Base-by-base conservation (phyloP, 2,888 invertebrate species). In the Dyspetes luteomarginatus region DNA sequence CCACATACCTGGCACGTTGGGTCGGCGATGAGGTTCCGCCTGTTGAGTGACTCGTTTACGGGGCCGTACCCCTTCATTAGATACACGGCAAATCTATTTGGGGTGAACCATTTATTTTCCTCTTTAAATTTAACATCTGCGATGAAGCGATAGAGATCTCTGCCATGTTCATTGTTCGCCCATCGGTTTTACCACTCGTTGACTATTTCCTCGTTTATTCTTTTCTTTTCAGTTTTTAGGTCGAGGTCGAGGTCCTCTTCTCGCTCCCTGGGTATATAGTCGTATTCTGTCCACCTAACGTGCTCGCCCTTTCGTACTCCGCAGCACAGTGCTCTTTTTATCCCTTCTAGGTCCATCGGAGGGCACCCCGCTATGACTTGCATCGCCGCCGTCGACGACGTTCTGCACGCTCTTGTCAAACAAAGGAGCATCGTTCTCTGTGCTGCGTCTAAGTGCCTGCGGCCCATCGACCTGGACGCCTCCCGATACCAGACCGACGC, bases 401-500 rank as follows among this genome's bases (percentile, higher is more conserved):
- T 56, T 12, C 68, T 24, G 17, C 55, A 69, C 0, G 68, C 43
- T 3, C 43, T 55, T 4, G 68, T 69, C 5, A 69, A 24, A 0
- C 17, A n/a, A 0, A 75, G 36, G 26, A 67, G 43, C 0, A 43
- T 55, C 17, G 22, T 3, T 7, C 75, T 7, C 24, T 75, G 75
- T 5, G 45, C 28, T 17, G 52, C 48, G 1, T 5, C 43, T 7
- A 74, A 19, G n/a, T 26, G 0, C 19, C 52, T 19, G 0, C 22
- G 3, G 36, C 15, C 3, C 9, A 3, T 43, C 7, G 0, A n/a
- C 0, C n/a, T 43, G 17, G 43, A 1, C 15, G 17, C 45, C 15
- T 83, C 73, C 15, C 17, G 3, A 3, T 19, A 24, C 84, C 83
- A 83, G 0, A 64, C 65, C 0, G 43, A 36, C 0, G 81, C 75